These are phyloP conservation scores for Cheirogaleus major DNA, from an alignment of 2,797 vertebrate species.

Conservation along the genomic window DNA sequence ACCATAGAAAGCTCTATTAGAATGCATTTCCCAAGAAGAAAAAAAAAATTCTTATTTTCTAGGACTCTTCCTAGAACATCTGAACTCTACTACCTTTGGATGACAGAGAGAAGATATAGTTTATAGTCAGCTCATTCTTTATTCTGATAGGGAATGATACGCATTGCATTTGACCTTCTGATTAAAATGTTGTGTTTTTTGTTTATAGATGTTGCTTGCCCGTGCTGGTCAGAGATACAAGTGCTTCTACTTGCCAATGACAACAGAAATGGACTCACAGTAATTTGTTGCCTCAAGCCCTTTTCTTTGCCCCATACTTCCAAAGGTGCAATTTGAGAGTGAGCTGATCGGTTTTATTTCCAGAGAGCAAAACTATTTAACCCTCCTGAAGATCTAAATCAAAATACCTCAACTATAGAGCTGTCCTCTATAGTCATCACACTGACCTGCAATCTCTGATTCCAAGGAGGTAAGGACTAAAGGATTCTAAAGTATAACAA, in stretches of 20 bases:
- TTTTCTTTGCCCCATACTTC: background rate
- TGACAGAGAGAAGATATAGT: background rate
- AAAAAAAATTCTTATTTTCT: background rate
- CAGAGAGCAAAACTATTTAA: conserved; percentile 18
- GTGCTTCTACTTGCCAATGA: background rate
- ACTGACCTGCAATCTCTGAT: background rate
- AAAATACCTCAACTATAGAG: background rate
- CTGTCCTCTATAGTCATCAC: background rate
- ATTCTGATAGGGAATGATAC: background rate
- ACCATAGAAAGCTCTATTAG: background rate
- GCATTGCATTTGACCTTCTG: background rate
- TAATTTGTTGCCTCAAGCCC: background rate
- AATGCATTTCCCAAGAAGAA: background rate
- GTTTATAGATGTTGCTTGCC: background rate
- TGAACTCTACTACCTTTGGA: background rate
- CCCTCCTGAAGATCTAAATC: background rate
- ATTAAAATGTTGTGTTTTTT: background rate
- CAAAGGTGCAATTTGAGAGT: background rate
- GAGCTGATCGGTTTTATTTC: background rate
- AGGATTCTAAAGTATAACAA: background rate
- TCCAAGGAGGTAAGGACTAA: background rate
- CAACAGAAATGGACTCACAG: background rate
- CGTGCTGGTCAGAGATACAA: background rate
- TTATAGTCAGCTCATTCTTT: background rate
- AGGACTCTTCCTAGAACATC: background rate